These are phyloP conservation scores for Leucania comma DNA, from an alignment of 2,888 invertebrate species.

Conservation along the genomic window DNA sequence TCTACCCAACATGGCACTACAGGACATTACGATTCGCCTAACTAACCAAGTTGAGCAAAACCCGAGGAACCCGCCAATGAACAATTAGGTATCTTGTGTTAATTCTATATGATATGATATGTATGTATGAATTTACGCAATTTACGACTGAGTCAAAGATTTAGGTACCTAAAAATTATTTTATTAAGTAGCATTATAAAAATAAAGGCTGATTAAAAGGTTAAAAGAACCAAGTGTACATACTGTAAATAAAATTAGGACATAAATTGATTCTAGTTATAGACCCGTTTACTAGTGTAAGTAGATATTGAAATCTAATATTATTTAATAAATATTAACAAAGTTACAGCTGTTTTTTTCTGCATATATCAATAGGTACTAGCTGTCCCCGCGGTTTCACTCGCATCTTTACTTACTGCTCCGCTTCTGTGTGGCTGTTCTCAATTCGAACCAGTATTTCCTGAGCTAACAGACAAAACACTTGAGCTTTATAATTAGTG, in stretches of 20 bases:
- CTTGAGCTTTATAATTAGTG: too few relatives aligned
- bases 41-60: conserved; percentile 88
- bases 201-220: conserved; percentile 78
- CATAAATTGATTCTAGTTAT: conserved; percentile 49
- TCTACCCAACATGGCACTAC: conserved; percentile 93
- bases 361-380: neutral
- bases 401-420: too few relatives aligned
- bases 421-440: too few relatives aligned
- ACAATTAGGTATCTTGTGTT: conserved; percentile 1
- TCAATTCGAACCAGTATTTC: too few relatives aligned
- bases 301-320: neutral
- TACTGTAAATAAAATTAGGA: conserved; percentile 73
- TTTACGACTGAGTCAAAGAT: neutral
- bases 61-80: conserved; percentile 76
- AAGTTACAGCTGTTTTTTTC: conserved; percentile 1
- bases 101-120: neutral
- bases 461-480: too few relatives aligned
- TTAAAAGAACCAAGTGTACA: conserved; percentile 67
- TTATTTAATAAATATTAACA: neutral
- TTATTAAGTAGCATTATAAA: conserved; percentile 56
- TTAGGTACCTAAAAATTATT: neutral
- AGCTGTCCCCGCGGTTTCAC: too few relatives aligned
- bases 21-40: conserved; percentile 92
- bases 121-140: too few relatives aligned
- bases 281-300: conserved; percentile 44